Percentiles rank a stretch among this genome's conserved stretches.
These are phyloP conservation scores for Hydraecia micacea DNA, from an alignment of 2,888 invertebrate species.

Conservation along the genomic window DNA sequence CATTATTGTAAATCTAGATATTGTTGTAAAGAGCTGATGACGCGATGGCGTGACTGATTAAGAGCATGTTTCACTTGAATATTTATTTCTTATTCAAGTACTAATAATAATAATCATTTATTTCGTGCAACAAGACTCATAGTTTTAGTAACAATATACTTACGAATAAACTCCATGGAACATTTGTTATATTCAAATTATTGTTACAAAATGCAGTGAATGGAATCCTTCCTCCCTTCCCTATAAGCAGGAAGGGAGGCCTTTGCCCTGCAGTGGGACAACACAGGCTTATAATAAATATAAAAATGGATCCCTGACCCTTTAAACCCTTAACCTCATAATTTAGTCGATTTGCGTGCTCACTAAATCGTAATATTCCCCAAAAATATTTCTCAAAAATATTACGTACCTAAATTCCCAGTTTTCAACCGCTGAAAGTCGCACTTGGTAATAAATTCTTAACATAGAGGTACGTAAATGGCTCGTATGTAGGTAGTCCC, in stretches of 20 bases:
- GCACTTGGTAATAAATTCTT: constrained; percentile 60
- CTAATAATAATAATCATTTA: not conserved
- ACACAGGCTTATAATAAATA: not conserved
- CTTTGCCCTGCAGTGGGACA: not conserved
- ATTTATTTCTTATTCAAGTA: constrained; percentile 4
- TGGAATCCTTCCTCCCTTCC: not conserved
- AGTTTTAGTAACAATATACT: too few species aligned
- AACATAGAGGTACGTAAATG: constrained; percentile 58
- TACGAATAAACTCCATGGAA: not conserved
- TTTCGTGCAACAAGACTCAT: too few species aligned
- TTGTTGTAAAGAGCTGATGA: constrained; percentile 19
- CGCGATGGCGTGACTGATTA: constrained; percentile 26
- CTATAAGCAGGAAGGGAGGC: not conserved
- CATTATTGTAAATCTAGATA: constrained; percentile 24
- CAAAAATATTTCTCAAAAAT: constrained; percentile 40
- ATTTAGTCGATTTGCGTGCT: not conserved
- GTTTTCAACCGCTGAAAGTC: constrained; percentile 40
- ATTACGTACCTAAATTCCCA: constrained; percentile 31
- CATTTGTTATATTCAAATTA: not conserved
- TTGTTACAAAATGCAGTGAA: not conserved
- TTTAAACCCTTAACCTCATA: not conserved
- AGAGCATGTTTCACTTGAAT: not conserved
- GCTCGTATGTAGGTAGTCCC: constrained; percentile 48
- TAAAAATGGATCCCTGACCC: not conserved
- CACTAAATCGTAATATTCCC: not conserved